A percentile compares a stretch with the other conserved stretches of the same genome.
Evolutionary conservation across 2,797 vertebrate species (phyloP).

Genomic region (Netta rufina): DNA sequence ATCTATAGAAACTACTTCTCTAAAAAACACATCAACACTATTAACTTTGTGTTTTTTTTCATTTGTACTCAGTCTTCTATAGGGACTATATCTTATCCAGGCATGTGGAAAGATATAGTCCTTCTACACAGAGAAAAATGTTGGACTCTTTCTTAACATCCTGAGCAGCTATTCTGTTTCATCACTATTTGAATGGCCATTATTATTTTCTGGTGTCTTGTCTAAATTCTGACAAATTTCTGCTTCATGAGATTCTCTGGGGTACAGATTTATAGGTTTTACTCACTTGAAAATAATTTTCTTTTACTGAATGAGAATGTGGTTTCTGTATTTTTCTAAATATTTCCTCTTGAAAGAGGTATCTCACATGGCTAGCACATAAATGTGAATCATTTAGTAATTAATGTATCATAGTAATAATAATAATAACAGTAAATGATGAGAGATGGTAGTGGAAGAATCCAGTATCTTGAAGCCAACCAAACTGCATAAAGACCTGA

Average conservation of each 20-base stretch:
- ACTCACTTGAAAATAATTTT: slow-evolving; percentile 3
- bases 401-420: background rate
- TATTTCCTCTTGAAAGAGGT: background rate
- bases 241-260: background rate
- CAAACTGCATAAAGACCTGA: background rate
- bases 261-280: slow-evolving; percentile 19
- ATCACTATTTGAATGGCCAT: background rate
- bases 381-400: background rate
- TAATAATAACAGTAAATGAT: background rate
- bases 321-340: slow-evolving; percentile 32
- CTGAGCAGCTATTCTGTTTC: background rate
- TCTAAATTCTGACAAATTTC: slow-evolving; percentile 26
- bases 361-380: background rate
- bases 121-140: background rate
- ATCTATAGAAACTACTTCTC: background rate
- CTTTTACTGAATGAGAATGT: background rate
- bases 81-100: background rate
- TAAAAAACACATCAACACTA: background rate
- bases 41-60: background rate
- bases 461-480: background rate
- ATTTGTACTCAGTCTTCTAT: background rate
- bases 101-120: background rate
- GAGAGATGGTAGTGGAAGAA: background rate
- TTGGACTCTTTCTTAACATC: background rate
- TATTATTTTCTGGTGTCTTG: slow-evolving; percentile 21